These are phyloP conservation scores for Timema podura DNA, from an alignment of 2,888 invertebrate genomes.

Conservation along the genomic window DNA sequence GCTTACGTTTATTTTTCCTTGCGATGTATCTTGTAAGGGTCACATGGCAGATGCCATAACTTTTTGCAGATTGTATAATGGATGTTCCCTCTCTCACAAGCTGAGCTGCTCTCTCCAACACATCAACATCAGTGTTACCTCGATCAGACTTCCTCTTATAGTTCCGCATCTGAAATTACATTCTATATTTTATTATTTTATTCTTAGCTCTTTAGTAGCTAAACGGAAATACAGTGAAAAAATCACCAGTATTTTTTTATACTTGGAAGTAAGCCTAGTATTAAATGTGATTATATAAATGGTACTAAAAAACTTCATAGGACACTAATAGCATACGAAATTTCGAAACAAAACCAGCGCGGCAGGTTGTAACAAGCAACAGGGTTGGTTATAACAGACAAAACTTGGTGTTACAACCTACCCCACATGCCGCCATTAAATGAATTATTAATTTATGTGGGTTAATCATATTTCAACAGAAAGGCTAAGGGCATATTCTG, in stretches of 20 bases:
- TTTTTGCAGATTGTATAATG: not conserved
- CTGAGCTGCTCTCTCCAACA: not conserved
- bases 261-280: not conserved
- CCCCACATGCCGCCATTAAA: not conserved
- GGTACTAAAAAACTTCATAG: not conserved
- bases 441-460: not conserved
- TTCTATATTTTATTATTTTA: not conserved
- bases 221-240: not conserved
- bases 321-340: not conserved
- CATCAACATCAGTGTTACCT: not conserved
- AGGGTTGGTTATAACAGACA: constrained; percentile 3
- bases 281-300: not conserved
- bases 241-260: not conserved
- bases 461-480: not conserved
- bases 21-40: not conserved
- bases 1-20: not conserved
- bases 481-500: too few relatives aligned
- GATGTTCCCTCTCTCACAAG: not conserved
- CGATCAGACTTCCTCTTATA: constrained; percentile 5
- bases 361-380: not conserved
- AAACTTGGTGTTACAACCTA: constrained; percentile 6
- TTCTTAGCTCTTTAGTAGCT: not conserved
- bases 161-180: constrained; percentile 6
- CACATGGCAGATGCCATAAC: not conserved
- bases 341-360: not conserved